Conservation (phyloP, 2,888 invertebrate species). For the Unio delphinus region DNA sequence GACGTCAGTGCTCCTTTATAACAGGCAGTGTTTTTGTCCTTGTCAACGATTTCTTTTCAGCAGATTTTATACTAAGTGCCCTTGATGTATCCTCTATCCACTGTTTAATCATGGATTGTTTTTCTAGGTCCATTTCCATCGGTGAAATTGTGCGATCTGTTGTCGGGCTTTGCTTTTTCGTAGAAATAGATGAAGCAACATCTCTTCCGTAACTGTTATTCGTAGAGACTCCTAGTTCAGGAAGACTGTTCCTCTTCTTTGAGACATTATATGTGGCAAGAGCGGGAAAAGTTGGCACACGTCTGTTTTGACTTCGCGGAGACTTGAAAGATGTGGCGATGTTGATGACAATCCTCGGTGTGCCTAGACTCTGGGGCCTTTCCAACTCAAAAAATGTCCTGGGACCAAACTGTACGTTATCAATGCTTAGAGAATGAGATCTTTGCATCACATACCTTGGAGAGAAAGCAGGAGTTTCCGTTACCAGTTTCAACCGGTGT, state of each 20-base stretch:
- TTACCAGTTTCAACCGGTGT: constrained; percentile 19
- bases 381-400: constrained; percentile 35
- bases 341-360: constrained; percentile 21
- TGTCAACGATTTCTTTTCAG: constrained; percentile 7
- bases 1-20: constrained; percentile 22
- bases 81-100: constrained; percentile 35
- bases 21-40: constrained; percentile 24
- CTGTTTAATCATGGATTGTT: constrained; percentile 32
- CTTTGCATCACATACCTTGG: constrained; percentile 15
- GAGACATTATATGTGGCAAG: constrained; percentile 17
- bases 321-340: constrained; percentile 33
- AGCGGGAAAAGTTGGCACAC: constrained; percentile 29
- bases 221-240: constrained; percentile 13
- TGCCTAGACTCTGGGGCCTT: constrained; percentile 23
- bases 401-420: constrained; percentile 27
- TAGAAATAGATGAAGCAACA: constrained; percentile 5
- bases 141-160: constrained; percentile 12
- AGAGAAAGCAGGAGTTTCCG: constrained; percentile 8
- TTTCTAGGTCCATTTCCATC: constrained; percentile 25
- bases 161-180: not conserved
- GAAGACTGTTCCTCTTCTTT: constrained; percentile 15
- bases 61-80: constrained; percentile 19
- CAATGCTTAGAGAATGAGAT: constrained; percentile 24
- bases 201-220: constrained; percentile 7
- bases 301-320: constrained; percentile 15